phyloP scores from a whole-genome alignment of 2,888 invertebrate species.

The Cryptophagus acutangulus region DNA sequence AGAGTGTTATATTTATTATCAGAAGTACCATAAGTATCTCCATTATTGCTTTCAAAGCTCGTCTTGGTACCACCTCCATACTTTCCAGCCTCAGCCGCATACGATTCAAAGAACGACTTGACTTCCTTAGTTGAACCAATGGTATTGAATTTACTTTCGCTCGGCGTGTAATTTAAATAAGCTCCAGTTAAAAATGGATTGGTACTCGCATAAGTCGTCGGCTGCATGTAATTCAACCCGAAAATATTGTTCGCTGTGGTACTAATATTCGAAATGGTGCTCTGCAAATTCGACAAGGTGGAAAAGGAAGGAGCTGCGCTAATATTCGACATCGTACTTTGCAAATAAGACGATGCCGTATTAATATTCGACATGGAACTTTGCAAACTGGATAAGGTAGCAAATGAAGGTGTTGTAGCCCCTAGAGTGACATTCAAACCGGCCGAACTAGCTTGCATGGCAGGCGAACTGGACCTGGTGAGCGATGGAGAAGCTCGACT shows the following conservation, averaged over 20 bases:
- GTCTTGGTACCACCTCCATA: no score
- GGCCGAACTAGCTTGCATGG: slow-evolving; percentile 55
- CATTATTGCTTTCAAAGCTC: no score
- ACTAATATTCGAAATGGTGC: slow-evolving; percentile 41
- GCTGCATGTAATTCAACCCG: slow-evolving; percentile 34
- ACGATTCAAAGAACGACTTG: slow-evolving; percentile 41
- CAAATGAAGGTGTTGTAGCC: slow-evolving; percentile 44
- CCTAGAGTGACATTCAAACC: slow-evolving; percentile 60
- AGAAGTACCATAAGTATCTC: neutral
- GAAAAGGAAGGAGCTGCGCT: slow-evolving; percentile 32
- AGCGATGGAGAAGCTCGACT: slow-evolving; percentile 49
- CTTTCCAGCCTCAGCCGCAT: slow-evolving; percentile 35
- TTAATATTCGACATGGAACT: slow-evolving; percentile 42
- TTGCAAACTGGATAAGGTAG: slow-evolving; percentile 41
- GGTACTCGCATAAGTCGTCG: slow-evolving; percentile 50
- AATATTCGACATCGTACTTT: slow-evolving; percentile 42
- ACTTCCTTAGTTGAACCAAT: slow-evolving; percentile 40
- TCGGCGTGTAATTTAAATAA: slow-evolving; percentile 44
- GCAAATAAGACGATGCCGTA: slow-evolving; percentile 39
- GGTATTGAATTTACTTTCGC: slow-evolving; percentile 44
- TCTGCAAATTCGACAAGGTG: slow-evolving; percentile 23
- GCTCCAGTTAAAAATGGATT: slow-evolving; percentile 57
- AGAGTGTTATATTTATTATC: slow-evolving; percentile 1
- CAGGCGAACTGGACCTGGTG: slow-evolving; percentile 44
- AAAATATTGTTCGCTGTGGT: slow-evolving; percentile 39